Conservation (phyloP, 92 coral and sea anemone species). For the Parazoanthus atlanticus region DNA sequence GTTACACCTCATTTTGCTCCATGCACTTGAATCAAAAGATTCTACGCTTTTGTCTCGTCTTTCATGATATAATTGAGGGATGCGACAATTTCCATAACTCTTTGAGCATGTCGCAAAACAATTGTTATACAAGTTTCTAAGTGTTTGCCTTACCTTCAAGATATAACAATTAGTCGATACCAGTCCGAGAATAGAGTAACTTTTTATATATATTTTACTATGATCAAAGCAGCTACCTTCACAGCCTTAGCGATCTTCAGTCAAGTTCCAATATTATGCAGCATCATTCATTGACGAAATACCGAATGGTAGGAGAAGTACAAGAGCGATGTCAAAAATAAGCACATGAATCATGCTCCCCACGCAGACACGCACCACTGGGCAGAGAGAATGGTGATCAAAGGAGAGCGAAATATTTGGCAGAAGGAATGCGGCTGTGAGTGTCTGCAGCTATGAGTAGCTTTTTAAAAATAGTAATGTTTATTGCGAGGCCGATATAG, state of each 20-base stretch:
- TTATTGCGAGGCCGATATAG: not conserved
- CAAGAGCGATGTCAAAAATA: not conserved
- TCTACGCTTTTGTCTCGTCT: not conserved
- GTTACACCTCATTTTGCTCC: not conserved
- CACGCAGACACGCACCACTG: not conserved
- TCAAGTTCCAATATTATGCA: not conserved
- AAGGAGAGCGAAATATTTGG: not conserved
- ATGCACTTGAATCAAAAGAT: not conserved
- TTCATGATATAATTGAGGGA: not conserved
- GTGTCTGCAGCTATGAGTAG: not conserved
- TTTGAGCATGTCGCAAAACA: not conserved
- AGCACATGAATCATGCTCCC: not conserved
- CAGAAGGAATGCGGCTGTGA: constrained; percentile 16
- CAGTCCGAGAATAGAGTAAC: not conserved
- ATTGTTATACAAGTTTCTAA: not conserved
- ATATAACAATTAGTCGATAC: too few relatives aligned
- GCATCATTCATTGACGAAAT: not conserved
- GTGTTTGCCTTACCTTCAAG: not conserved
- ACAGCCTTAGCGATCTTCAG: not conserved
- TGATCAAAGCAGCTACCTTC: not conserved
- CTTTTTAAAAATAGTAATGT: not conserved
- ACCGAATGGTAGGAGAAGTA: not conserved
- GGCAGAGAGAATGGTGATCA: not conserved
- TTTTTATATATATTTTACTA: too few relatives aligned
- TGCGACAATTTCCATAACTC: not conserved